A percentile compares a stretch with the other conserved stretches of the same genome.
These are phyloP conservation scores for Leptinotarsa juncta DNA, from an alignment of 2,888 invertebrate species.

Conservation along the genomic window DNA sequence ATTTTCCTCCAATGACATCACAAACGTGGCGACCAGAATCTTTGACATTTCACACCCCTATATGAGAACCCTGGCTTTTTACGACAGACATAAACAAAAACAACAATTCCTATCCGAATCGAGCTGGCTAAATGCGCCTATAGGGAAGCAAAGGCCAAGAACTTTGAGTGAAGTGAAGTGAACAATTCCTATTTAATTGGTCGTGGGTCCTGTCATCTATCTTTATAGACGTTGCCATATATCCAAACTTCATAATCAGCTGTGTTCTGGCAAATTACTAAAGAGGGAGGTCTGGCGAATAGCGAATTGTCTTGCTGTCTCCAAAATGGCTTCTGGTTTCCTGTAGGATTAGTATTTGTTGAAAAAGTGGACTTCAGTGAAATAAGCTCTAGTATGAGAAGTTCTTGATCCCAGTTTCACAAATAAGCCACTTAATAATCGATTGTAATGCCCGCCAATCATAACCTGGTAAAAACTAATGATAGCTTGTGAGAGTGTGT, in stretches of 20 bases:
- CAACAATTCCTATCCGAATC: too few relatives aligned
- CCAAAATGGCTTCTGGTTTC: constrained; percentile 10
- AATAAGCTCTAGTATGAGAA: not conserved
- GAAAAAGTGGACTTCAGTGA: not conserved
- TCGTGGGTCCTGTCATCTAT: not conserved
- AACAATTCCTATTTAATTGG: too few relatives aligned
- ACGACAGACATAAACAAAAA: too few relatives aligned
- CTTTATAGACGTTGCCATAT: not conserved
- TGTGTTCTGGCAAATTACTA: constrained; percentile 13
- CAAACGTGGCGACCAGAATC: too few relatives aligned
- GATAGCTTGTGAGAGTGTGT: not conserved
- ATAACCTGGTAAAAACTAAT: not conserved
- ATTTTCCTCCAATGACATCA: too few relatives aligned
- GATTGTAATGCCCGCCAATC: not conserved
- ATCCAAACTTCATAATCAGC: constrained; percentile 13
- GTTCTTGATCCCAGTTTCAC: not conserved
- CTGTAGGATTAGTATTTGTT: not conserved
- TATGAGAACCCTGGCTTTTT: too few relatives aligned
- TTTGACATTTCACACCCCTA: too few relatives aligned
- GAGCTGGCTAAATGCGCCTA: too few relatives aligned
- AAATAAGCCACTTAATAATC: not conserved
- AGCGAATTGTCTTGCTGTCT: constrained; percentile 17
- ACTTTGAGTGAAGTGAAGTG: too few relatives aligned
- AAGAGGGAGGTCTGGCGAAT: not conserved
- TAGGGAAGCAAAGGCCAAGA: too few relatives aligned